Evolutionary conservation across 2,888 invertebrate genomes (phyloP).

Genomic region (Rosalia funebris): DNA sequence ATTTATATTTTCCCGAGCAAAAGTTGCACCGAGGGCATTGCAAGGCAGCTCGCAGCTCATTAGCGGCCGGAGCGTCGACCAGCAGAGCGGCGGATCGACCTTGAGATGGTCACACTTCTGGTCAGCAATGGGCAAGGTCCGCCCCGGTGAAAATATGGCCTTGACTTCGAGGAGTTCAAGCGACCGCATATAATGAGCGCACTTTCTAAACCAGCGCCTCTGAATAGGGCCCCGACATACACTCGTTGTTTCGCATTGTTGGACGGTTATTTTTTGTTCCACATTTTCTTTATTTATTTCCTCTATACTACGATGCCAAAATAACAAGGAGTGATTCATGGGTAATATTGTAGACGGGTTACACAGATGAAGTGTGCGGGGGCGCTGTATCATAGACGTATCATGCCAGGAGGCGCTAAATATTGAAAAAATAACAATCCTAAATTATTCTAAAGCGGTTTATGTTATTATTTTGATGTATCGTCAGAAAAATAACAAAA

Average conservation of each 20-base stretch:
- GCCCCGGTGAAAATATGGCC: conserved; percentile 62
- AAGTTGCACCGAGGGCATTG: conserved; percentile 10
- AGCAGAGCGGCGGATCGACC: conserved; percentile 52
- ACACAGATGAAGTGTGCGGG: too few relatives aligned
- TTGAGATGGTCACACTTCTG: conserved; percentile 63
- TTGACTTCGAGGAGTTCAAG: conserved; percentile 58
- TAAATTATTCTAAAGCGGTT: too few relatives aligned
- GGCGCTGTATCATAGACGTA: too few relatives aligned
- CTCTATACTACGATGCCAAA: not conserved
- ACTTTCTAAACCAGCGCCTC: conserved; percentile 55
- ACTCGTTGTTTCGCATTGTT: conserved; percentile 14
- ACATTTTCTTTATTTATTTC: conserved; percentile 15
- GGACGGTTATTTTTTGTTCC: conserved; percentile 6
- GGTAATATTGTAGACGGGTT: too few relatives aligned
- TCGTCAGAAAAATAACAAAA: too few relatives aligned
- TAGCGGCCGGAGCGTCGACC: conserved; percentile 47
- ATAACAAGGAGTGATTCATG: too few relatives aligned
- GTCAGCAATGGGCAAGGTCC: conserved; percentile 61
- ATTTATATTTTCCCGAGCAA: not conserved
- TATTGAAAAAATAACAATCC: too few relatives aligned
- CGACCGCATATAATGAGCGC: conserved; percentile 54
- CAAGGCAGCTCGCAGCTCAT: conserved; percentile 46
- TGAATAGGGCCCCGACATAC: conserved; percentile 2
- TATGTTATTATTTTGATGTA: too few relatives aligned
- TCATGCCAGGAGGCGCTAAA: too few relatives aligned